A percentile compares a stretch with the other conserved stretches of the same genome.
phyloP scores from a whole-genome alignment of 2,797 vertebrate genomes.

The Champsocephalus gunnari region DNA sequence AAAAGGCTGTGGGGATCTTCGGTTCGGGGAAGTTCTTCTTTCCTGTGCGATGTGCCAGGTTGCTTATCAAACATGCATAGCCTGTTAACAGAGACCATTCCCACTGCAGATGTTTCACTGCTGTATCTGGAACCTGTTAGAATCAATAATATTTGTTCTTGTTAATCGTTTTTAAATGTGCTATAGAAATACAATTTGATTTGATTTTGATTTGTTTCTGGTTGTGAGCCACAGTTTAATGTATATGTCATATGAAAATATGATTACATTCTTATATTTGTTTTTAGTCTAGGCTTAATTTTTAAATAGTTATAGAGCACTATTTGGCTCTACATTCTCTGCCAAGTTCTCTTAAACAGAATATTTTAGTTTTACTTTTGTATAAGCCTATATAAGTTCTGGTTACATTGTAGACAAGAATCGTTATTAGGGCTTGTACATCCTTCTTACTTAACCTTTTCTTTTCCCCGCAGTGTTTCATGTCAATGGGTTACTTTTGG shows the following conservation, averaged over 20 bases:
- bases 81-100: constrained; percentile 17
- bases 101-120: constrained; percentile 30
- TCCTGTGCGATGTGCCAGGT: constrained; percentile 6
- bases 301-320: not conserved
- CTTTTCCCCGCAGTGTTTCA: too few relatives aligned
- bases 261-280: not conserved
- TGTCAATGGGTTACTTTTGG: too few relatives aligned
- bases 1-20: constrained; percentile 27
- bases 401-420: not conserved
- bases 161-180: too few relatives aligned
- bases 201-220: not conserved
- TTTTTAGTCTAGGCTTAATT: not conserved
- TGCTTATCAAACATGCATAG: constrained; percentile 47
- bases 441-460: too few relatives aligned
- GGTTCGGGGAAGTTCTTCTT: constrained; percentile 8
- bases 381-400: not conserved
- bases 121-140: constrained; percentile 7
- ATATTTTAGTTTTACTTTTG: not conserved
- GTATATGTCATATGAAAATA: not conserved
- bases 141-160: not conserved
- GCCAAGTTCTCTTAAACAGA: not conserved
- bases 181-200: too few relatives aligned
- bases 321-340: not conserved
- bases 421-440: not conserved
- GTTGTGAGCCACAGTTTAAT: not conserved